Percentiles rank a stretch among this genome's conserved stretches.
Conservation (phyloP, 2,113 vertebrate species). For the Saimiri boliviensis region DNA sequence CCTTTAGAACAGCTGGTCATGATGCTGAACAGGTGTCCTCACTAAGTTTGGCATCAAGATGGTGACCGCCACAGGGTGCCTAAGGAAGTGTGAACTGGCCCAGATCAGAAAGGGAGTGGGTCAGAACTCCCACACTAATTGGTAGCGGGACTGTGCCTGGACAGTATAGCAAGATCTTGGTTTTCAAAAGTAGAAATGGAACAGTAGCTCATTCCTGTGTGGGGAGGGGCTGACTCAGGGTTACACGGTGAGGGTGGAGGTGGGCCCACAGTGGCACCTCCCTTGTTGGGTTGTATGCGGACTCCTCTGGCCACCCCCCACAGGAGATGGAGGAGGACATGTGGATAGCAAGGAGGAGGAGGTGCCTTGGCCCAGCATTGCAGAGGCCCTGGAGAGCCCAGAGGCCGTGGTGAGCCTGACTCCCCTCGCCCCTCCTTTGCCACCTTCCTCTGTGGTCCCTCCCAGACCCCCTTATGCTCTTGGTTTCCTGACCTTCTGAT, state of each 20-base stretch:
- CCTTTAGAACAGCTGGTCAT: too few relatives aligned
- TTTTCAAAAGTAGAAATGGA: not conserved
- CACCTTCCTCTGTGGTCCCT: not conserved
- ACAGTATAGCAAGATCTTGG: too few relatives aligned
- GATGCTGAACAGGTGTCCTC: too few relatives aligned
- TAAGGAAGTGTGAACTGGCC: too few relatives aligned
- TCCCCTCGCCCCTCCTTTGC: not conserved
- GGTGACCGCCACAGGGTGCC: too few relatives aligned
- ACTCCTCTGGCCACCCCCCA: not conserved
- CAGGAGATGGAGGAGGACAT: slow-evolving; percentile 83
- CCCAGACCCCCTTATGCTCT: not conserved
- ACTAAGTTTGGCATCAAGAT: too few relatives aligned
- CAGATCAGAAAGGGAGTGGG: too few relatives aligned
- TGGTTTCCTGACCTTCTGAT: not conserved
- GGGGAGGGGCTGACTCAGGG: not conserved
- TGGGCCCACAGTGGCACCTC: too few relatives aligned
- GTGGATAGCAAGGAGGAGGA: slow-evolving; percentile 80
- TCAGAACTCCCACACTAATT: fast-evolving
- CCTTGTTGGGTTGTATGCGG: too few relatives aligned
- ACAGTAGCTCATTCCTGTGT: not conserved
- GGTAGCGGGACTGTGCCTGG: too few relatives aligned
- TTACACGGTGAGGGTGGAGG: too few relatives aligned
- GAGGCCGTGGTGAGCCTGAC: slow-evolving; percentile 91
- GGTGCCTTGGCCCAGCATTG: slow-evolving; percentile 82
- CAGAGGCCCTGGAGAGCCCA: slow-evolving; percentile 92